Conservation (phyloP, 2,888 invertebrate genomes). For the Erebia epiphron region DNA sequence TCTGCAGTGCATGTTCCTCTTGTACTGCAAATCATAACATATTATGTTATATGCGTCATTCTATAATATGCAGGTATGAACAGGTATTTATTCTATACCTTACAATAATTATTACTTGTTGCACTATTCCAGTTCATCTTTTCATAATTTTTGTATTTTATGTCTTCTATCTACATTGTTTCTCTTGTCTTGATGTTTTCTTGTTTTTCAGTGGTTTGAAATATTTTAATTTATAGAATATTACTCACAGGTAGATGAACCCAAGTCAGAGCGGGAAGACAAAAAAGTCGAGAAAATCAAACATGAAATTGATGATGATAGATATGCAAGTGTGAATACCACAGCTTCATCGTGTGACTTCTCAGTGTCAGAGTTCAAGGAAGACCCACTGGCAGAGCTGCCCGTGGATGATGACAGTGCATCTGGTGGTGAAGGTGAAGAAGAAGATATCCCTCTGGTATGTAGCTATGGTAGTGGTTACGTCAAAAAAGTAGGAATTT, state of each 20-base stretch:
- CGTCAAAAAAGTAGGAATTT: constrained; percentile 11
- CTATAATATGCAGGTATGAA: too few species aligned
- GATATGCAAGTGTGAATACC: constrained; percentile 71
- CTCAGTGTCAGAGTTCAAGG: constrained; percentile 87
- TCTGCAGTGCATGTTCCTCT: too few species aligned
- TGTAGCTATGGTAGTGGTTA: constrained; percentile 3
- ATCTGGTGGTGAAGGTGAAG: constrained; percentile 51
- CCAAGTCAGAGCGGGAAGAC: constrained; percentile 65
- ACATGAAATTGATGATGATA: constrained; percentile 49
- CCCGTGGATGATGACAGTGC: constrained; percentile 80
- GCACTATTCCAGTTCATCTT: too few species aligned
- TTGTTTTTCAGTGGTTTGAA: background rate
- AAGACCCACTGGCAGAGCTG: constrained; percentile 78
- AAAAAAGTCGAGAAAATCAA: constrained; percentile 35
- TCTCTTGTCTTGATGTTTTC: background rate
- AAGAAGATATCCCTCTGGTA: constrained; percentile 89
- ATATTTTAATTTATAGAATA: background rate
- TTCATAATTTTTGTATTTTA: constrained; percentile 2
- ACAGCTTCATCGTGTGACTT: constrained; percentile 88
- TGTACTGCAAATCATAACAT: too few species aligned
- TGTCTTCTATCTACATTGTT: background rate
- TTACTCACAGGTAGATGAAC: constrained; percentile 58
- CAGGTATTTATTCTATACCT: too few species aligned
- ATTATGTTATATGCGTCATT: too few species aligned
- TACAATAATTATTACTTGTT: too few species aligned